A percentile compares a stretch with the other conserved stretches of the same genome.
These are phyloP conservation scores for Leucoma salicis DNA, from an alignment of 2,888 invertebrate genomes.

Conservation along the genomic window DNA sequence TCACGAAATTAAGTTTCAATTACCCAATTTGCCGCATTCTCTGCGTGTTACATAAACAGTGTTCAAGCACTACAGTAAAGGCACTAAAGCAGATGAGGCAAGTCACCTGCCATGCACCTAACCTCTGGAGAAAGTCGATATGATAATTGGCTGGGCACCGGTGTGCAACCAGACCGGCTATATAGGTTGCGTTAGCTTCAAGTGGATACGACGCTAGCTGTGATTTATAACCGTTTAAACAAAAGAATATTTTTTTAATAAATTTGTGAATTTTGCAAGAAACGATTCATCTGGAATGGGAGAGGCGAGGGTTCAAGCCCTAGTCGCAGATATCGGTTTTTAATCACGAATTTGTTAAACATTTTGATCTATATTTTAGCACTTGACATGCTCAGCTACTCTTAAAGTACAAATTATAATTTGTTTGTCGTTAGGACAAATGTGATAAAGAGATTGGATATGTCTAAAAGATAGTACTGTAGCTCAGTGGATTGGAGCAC, in stretches of 20 bases:
- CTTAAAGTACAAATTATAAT: no score
- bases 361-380: no score
- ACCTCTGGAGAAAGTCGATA: constrained; percentile 74
- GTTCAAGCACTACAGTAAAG: constrained; percentile 11
- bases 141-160: constrained; percentile 75
- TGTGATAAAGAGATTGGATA: no score
- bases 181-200: constrained; percentile 12
- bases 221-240: not conserved
- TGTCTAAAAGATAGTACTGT: no score
- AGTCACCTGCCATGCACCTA: constrained; percentile 38
- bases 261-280: no score
- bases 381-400: no score
- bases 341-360: no score
- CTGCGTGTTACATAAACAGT: constrained; percentile 21
- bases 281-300: no score
- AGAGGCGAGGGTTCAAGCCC: no score
- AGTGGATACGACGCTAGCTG: not conserved
- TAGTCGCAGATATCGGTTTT: no score
- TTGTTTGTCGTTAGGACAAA: no score
- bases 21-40: constrained; percentile 9
- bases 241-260: not conserved
- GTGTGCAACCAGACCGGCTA: constrained; percentile 64
- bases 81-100: constrained; percentile 26
- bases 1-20: constrained; percentile 22
- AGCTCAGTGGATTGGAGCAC: no score